Evolutionary conservation across 2,113 vertebrate species (phyloP), one percentile per base, ranked within the genome.

Genomic region (Pseudolaguvia tuberculata): DNA sequence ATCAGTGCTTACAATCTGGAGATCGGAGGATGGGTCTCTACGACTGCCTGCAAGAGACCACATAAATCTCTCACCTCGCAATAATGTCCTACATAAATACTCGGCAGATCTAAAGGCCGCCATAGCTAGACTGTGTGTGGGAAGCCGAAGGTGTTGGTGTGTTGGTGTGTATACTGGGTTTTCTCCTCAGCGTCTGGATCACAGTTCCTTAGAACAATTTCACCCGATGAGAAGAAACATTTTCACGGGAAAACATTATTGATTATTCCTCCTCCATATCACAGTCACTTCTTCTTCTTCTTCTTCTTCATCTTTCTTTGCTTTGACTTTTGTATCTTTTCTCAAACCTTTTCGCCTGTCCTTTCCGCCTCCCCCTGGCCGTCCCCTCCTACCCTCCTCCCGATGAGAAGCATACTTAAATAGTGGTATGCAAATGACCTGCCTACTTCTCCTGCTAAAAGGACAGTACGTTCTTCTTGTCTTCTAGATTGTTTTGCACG

Each of bases 211-310:
- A 58, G 56, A 45, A 66, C 63, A 70, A 56, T 35, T 72, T 48
- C 55, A 62, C 52, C 31, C n/a, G 8, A 23, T 67, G 53, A 50
- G 39, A 73, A 27, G 45, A 23, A 52, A 42, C 18, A 20, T n/a
- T n/a, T 27, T 39, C 39, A 59, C 55, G 14, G 59, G 52, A 61
- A 58, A 59, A 48, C 23, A 55, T 62, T 6, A 68, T 76, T 31
- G 73, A 79, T 66, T 76, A 79, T 75, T 76, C 78, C 78, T 71
- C 78, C 73, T 72, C 66, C 48, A 21, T 55, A 67, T 75, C 48
- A 45, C 58, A 72, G 25, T 63, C 55, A 14, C 70, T 53, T 72
- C 59, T 55, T 62, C 29, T 18, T 35, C 68, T 61, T 31, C 35
- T 14, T 8, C 50, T 50, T 27, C 67, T 57, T 27, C n/a, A n/a